Evolutionary conservation across 2,888 invertebrate species (phyloP), one percentile per base, ranked within the genome.

Genomic region (Diarsia dahlii): DNA sequence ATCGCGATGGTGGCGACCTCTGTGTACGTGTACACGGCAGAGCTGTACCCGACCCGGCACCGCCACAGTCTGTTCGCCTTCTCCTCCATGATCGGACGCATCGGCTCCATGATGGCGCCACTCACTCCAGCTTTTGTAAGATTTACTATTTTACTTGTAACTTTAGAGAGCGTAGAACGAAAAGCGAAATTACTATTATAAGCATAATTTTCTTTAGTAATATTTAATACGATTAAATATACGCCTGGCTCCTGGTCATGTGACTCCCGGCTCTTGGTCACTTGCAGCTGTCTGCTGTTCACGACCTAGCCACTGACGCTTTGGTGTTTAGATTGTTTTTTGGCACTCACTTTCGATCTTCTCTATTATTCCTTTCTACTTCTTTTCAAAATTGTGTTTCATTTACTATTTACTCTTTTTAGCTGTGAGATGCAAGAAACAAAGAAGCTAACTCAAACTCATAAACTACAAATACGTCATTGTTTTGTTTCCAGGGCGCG

Each of bases 11-110:
- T 97, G 13, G 97, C 97, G 89, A 95, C 97, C 0, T 93, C 97
- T 0, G 89, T 97, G 65, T 97, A 97, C 90, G 95, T 97, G 76
- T 97, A 97, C 88, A 97, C 97, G 0, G 95, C 97, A 23, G 97
- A 97, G 92, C 93, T 97, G 89, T 97, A 97, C 89, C 97, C 97
- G 4, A 97, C 97, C 2, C 95, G 95, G 67, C 91, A 97, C 80
- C 92, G 97, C 48, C 97, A 97, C 88, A 97, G 97, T 20, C 91
- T 97, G 78, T 96, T 97, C 89, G 97, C 97, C 2, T 96, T 95
- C 76, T 97, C 97, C 88, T 97, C 97, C 20, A 97, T 97, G 96
- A 95, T 97, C 74, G 97, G 97, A n/a, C 93, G 97, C 64, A 93
- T 97, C 60, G 97, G 97, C 10, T 97, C 97, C 5, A 97, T 97